Evolutionary conservation across 2,797 vertebrate species (phyloP).

Genomic region (Eulemur rubriventer): DNA sequence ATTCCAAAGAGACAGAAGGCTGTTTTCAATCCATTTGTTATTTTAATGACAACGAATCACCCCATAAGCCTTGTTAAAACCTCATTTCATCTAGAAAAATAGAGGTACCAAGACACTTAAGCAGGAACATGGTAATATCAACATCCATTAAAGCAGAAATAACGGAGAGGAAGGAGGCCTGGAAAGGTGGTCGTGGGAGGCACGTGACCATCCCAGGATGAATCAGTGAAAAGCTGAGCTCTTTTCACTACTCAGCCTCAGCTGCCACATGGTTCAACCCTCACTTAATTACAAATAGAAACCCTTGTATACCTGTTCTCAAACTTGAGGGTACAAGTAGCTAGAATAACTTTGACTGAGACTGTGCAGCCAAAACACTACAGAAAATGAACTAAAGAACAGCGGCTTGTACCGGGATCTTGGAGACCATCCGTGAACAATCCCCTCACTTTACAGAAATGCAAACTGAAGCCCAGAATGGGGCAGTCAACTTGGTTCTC

Average conservation of each 20-base stretch:
- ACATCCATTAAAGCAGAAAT: constrained; percentile 82
- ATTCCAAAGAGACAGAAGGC: constrained; percentile 85
- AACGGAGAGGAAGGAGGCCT: constrained; percentile 74
- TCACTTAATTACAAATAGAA: background rate
- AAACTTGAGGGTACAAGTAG: background rate
- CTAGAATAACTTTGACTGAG: background rate
- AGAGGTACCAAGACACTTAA: constrained; percentile 84
- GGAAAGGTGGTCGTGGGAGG: constrained; percentile 61
- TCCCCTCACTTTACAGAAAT: background rate
- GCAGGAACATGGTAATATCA: constrained; percentile 79
- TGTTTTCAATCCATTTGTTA: constrained; percentile 85
- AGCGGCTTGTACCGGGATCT: background rate
- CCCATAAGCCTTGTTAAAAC: constrained; percentile 87
- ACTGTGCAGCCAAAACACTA: background rate
- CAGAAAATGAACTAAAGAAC: background rate
- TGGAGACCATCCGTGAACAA: background rate
- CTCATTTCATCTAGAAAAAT: constrained; percentile 84
- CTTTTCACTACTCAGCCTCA: constrained; percentile 30
- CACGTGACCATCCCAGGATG: constrained; percentile 62
- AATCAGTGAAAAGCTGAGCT: constrained; percentile 56
- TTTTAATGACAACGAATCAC: constrained; percentile 85
- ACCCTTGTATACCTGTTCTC: background rate
- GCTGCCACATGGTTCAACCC: background rate
- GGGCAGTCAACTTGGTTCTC: background rate
- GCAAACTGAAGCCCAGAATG: background rate